Conservation (phyloP, 2,888 invertebrate genomes). For the Pycnomerus fuliginosus region DNA sequence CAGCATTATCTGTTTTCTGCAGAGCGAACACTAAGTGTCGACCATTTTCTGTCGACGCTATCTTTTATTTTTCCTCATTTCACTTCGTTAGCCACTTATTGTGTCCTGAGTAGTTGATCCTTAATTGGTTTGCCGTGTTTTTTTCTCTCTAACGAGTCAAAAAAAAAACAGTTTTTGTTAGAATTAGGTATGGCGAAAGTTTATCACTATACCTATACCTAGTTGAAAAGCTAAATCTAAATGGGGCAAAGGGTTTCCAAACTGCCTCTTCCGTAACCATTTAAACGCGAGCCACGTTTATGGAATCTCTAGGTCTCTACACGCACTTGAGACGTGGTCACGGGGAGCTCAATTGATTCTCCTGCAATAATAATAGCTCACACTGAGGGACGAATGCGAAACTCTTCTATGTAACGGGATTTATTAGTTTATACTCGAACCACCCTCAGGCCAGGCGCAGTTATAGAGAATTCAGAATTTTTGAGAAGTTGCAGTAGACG, state of each 20-base stretch:
- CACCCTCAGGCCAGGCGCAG: no score
- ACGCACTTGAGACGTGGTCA: constrained; percentile 32
- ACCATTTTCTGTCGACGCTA: constrained; percentile 29
- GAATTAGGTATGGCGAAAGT: no score
- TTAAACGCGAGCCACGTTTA: constrained; percentile 22
- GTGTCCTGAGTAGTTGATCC: constrained; percentile 23
- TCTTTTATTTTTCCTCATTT: constrained; percentile 26
- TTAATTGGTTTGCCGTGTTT: constrained; percentile 24
- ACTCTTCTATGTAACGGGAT: no score
- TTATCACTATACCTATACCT: no score
- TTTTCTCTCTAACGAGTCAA: no score
- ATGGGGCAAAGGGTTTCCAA: constrained; percentile 12
- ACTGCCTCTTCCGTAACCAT: constrained; percentile 15
- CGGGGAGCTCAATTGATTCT: constrained; percentile 29
- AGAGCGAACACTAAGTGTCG: constrained; percentile 40
- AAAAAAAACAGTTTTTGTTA: no score
- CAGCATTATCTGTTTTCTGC: constrained; percentile 45
- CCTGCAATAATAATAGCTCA: constrained; percentile 27
- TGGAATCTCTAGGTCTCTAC: constrained; percentile 24
- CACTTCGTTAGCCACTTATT: constrained; percentile 27
- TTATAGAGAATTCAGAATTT: no score
- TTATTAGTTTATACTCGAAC: no score
- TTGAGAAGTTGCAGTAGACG: no score
- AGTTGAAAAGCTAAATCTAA: no score
- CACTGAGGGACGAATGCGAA: constrained; percentile 19